Evolutionary conservation across 2,797 vertebrate species (phyloP), one percentile per base, ranked within the genome.

Genomic region (Sebastiscus tertius): DNA sequence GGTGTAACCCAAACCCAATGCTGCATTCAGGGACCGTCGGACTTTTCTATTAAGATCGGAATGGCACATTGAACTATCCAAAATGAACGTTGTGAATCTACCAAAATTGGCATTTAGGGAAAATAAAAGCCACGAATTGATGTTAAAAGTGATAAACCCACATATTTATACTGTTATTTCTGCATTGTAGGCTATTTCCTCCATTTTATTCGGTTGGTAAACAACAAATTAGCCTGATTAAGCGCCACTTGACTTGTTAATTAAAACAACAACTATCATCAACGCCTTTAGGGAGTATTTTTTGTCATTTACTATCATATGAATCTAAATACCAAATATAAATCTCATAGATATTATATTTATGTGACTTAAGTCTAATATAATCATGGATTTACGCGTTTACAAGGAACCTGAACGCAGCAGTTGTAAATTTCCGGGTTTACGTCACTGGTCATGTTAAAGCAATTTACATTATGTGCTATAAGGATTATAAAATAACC

Each of bases 1-100:
- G 77, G 87, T 55, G 84, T 83, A 89, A 85, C 82, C 84, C 69
- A 79, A 86, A 88, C 85, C 87, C 1, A 52, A 65, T 66, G 92
- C 1, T 68, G 76, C 82, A 1, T 94, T 94, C 82, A 86, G 0
- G 49, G 1, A 33, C 81, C 4, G 6, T 84, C 27, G 67, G 66
- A 80, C 80, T 1, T 6, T 20, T 0, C 0, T 0, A 3, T 9
- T 58, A 0, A 11, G 4, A 16, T 3, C 6, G 4, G 5, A 33
- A 3, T 1, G 3, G 9, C 13, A 2, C 22, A 16, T 6, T 6
- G 1, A 59, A 59, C 4, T 34, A 16, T 16, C 4, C 7, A 20
- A 9, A 6, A 10, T 22, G 5, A 36, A 18, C 1, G 9, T 4
- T n/a, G 2, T 26, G 0, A 2, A 11, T 24, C n/a, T 4, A 7